These are phyloP conservation scores for Leiothrix lutea DNA, from an alignment of 2,113 vertebrate genomes.

Conservation along the genomic window DNA sequence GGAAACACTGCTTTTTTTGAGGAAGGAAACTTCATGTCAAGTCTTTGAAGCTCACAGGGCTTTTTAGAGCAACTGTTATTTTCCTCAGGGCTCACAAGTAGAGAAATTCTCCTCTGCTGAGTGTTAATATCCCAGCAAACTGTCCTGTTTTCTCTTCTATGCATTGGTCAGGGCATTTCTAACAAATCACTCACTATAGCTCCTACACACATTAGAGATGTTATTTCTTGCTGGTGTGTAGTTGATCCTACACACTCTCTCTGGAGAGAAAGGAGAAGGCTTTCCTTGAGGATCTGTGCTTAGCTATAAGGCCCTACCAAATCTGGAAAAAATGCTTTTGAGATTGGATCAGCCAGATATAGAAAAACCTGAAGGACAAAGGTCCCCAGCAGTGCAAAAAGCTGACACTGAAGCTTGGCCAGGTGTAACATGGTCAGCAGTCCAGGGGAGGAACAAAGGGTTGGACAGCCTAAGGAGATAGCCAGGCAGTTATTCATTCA, in stretches of 20 bases:
- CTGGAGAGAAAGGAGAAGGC: background rate
- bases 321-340: background rate
- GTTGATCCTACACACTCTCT: background rate
- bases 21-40: background rate
- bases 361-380: conserved; percentile 25
- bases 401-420: background rate
- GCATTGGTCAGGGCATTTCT: background rate
- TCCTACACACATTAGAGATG: background rate
- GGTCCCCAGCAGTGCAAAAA: background rate
- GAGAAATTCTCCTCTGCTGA: background rate
- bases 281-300: background rate
- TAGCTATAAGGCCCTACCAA: background rate
- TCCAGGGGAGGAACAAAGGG: background rate
- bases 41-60: background rate
- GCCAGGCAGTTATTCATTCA: background rate
- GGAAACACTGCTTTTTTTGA: background rate
- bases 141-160: background rate
- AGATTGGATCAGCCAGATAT: background rate
- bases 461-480: background rate
- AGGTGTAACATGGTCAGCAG: background rate
- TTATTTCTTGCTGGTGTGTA: background rate
- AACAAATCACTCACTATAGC: background rate
- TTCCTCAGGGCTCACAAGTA: background rate
- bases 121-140: background rate
- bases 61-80: background rate